These are phyloP conservation scores for Scaptomyza reducta DNA, from an alignment of 2,888 invertebrate genomes.

Conservation along the genomic window DNA sequence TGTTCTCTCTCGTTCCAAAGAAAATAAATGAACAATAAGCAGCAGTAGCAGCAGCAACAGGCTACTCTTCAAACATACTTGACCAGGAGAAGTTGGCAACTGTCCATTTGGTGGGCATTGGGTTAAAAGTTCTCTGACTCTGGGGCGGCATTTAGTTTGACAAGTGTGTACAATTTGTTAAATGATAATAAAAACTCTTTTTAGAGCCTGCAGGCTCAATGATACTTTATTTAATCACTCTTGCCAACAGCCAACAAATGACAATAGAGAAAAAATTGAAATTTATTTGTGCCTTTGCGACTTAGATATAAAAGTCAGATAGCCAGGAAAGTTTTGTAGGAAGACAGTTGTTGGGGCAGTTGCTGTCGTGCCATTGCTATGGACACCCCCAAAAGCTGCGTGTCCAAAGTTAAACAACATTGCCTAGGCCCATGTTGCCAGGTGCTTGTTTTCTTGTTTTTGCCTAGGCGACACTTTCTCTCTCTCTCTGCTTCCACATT, in stretches of 20 bases:
- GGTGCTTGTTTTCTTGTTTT: slow-evolving; percentile 44
- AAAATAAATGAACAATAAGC: slow-evolving; percentile 45
- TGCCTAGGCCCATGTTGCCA: slow-evolving; percentile 62
- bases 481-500: slow-evolving; percentile 15
- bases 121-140: slow-evolving; percentile 14
- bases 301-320: slow-evolving; percentile 16
- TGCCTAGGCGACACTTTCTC: slow-evolving; percentile 4
- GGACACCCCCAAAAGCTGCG: slow-evolving; percentile 61
- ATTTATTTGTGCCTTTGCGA: slow-evolving; percentile 11
- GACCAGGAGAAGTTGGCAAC: slow-evolving; percentile 7
- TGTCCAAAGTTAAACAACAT: slow-evolving; percentile 69
- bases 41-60: slow-evolving; percentile 43
- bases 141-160: slow-evolving; percentile 43
- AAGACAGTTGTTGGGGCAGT: slow-evolving; percentile 11
- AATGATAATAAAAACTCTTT: slow-evolving; percentile 51
- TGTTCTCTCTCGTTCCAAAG: slow-evolving; percentile 23
- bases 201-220: slow-evolving; percentile 27
- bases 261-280: slow-evolving; percentile 20
- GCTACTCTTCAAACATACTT: slow-evolving; percentile 17
- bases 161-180: slow-evolving; percentile 63
- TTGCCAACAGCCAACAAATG: slow-evolving; percentile 40
- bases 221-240: slow-evolving; percentile 71
- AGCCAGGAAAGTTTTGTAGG: slow-evolving; percentile 35
- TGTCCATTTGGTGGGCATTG: slow-evolving; percentile 12
- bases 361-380: slow-evolving; percentile 54